Evolutionary conservation across 1,140 invertebrate genomes (phyloP).

Genomic region (Drosophila ogumai): DNA sequence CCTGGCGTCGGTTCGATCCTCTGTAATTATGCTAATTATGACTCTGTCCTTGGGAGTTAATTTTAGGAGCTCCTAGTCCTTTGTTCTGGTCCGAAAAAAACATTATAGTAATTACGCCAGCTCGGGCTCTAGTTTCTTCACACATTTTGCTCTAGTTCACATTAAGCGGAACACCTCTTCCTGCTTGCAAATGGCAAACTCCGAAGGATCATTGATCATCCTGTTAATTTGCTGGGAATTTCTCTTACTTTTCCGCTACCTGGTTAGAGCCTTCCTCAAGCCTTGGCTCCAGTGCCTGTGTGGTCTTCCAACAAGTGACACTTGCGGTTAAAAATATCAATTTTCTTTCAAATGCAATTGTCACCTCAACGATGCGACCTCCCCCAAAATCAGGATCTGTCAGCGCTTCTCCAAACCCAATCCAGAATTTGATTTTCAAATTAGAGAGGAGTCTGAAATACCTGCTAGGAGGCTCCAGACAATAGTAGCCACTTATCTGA

Average conservation of each 20-base stretch:
- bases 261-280: constrained; percentile 9
- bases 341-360: constrained; percentile 73
- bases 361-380: constrained; percentile 60
- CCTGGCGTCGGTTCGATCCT: constrained; percentile 38
- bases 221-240: constrained; percentile 53
- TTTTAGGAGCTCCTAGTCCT: background rate
- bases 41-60: constrained; percentile 5
- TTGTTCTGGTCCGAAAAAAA: constrained; percentile 35
- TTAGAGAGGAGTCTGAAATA: constrained; percentile 6
- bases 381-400: constrained; percentile 43
- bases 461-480: constrained; percentile 8
- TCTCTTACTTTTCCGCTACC: constrained; percentile 32
- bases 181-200: constrained; percentile 47
- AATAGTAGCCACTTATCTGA: constrained; percentile 63
- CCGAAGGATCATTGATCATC: constrained; percentile 62
- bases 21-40: constrained; percentile 75
- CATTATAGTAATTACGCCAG: constrained; percentile 48
- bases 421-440: constrained; percentile 43
- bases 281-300: constrained; percentile 40
- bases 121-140: constrained; percentile 54
- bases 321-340: constrained; percentile 69
- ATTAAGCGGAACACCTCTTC: constrained; percentile 67
- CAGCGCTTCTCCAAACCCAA: constrained; percentile 32
- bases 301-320: constrained; percentile 55
- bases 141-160: constrained; percentile 70